Evolutionary conservation across 2,888 invertebrate genomes (phyloP).

Genomic region (Scaptomyza reducta): DNA sequence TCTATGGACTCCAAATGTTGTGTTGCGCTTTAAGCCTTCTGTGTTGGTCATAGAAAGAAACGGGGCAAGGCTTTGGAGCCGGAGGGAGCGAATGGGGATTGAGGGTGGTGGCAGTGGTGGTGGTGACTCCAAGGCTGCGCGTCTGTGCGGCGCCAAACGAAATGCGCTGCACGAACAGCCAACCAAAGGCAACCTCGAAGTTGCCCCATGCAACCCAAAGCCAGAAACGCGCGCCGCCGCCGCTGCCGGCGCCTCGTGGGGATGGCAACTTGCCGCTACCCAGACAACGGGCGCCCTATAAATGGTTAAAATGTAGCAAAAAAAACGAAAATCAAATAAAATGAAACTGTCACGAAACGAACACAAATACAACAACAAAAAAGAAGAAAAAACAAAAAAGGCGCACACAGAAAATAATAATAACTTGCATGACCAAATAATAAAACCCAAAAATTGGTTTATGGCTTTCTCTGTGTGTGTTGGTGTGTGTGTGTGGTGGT

Average conservation of each 20-base stretch:
- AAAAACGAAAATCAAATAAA: constrained; percentile 57
- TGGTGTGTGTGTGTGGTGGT: constrained; percentile 23
- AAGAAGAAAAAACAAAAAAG: constrained; percentile 9
- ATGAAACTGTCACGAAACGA: constrained; percentile 76
- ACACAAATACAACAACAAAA: constrained; percentile 24
- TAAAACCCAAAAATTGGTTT: constrained; percentile 67
- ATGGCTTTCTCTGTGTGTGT: constrained; percentile 47
- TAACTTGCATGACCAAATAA: constrained; percentile 64
- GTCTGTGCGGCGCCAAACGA: constrained; percentile 72
- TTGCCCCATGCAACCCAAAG: constrained; percentile 2
- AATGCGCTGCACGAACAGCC: constrained; percentile 73
- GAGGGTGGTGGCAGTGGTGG: background rate
- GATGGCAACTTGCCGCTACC: constrained; percentile 19
- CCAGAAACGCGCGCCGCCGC: constrained; percentile 1
- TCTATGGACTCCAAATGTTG: constrained; percentile 1
- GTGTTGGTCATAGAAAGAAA: background rate
- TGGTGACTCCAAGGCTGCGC: constrained; percentile 65
- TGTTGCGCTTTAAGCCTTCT: constrained; percentile 59
- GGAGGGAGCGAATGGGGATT: background rate
- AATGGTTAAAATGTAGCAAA: constrained; percentile 77
- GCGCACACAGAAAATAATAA: constrained; percentile 22
- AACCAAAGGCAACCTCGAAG: constrained; percentile 55
- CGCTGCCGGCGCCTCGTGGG: background rate
- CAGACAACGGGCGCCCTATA: constrained; percentile 71
- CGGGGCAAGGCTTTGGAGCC: background rate